phyloP scores from a whole-genome alignment of 2,888 invertebrate genomes.

The Vandiemenella viatica region DNA sequence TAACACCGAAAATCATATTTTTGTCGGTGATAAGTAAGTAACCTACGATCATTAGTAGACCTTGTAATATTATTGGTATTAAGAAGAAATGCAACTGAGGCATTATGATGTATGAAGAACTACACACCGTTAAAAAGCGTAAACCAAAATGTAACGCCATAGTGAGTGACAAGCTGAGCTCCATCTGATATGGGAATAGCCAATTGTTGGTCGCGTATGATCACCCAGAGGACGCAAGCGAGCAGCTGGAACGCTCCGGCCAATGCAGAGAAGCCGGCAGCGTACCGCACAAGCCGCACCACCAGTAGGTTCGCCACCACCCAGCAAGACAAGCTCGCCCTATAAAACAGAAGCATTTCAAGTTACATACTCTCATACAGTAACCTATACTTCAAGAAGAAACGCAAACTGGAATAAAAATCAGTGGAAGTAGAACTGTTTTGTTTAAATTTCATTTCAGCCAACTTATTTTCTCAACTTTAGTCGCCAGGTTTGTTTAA shows the following conservation, averaged over 20 bases:
- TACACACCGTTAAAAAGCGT: conserved; percentile 35
- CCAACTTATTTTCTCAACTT: too few relatives aligned
- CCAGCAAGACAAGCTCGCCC: conserved; percentile 40
- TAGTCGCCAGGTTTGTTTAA: too few relatives aligned
- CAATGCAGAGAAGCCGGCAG: conserved; percentile 32
- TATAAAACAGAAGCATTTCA: conserved; percentile 17
- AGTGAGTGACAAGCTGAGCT: conserved; percentile 28
- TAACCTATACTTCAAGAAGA: background rate
- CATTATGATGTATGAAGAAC: too few relatives aligned
- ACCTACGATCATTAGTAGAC: too few relatives aligned
- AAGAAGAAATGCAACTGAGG: too few relatives aligned
- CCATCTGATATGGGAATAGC: conserved; percentile 37
- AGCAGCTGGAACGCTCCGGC: conserved; percentile 35
- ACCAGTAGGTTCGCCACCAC: conserved; percentile 37
- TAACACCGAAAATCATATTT: too few relatives aligned
- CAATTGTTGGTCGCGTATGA: conserved; percentile 33
- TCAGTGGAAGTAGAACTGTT: too few relatives aligned
- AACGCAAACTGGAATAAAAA: too few relatives aligned
- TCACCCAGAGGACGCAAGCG: conserved; percentile 35
- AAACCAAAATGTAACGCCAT: conserved; percentile 37
- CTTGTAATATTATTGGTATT: too few relatives aligned
- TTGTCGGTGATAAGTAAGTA: too few relatives aligned
- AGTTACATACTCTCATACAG: background rate
- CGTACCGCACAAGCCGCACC: conserved; percentile 35
- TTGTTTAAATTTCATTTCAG: too few relatives aligned